Percentiles rank a stretch among this genome's conserved stretches.
These are phyloP conservation scores for Platycnemis pennipes DNA, from an alignment of 2,888 invertebrate genomes.

Conservation along the genomic window DNA sequence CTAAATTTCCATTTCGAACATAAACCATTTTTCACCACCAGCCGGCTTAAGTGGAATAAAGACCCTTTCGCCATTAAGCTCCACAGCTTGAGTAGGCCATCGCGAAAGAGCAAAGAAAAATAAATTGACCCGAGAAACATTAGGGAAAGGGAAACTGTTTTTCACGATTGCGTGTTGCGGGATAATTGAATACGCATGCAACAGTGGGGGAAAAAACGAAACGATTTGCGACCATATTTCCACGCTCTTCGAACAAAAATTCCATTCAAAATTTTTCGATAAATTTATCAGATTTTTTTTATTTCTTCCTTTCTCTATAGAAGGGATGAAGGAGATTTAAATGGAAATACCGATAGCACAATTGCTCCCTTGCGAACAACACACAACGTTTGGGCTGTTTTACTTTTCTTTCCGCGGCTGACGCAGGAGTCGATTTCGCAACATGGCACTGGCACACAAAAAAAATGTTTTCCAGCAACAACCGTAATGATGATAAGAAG, in stretches of 20 bases:
- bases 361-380: background rate
- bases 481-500: too few species aligned
- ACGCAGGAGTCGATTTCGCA: too few species aligned
- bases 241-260: background rate
- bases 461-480: too few species aligned
- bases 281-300: background rate
- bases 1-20: background rate
- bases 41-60: background rate
- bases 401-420: too few species aligned
- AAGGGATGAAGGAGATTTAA: background rate
- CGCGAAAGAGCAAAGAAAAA: background rate
- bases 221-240: background rate
- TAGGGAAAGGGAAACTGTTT: background rate
- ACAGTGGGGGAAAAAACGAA: background rate
- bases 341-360: background rate
- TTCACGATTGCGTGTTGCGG: background rate
- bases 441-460: too few species aligned
- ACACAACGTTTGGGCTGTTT: too few species aligned
- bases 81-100: background rate
- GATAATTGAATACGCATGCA: conserved; percentile 28
- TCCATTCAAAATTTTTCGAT: background rate
- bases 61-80: background rate
- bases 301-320: background rate
- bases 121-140: background rate
- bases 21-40: background rate